phyloP scores from a whole-genome alignment of 2,113 vertebrate genomes.

The Cyprinodon brontotheroides region DNA sequence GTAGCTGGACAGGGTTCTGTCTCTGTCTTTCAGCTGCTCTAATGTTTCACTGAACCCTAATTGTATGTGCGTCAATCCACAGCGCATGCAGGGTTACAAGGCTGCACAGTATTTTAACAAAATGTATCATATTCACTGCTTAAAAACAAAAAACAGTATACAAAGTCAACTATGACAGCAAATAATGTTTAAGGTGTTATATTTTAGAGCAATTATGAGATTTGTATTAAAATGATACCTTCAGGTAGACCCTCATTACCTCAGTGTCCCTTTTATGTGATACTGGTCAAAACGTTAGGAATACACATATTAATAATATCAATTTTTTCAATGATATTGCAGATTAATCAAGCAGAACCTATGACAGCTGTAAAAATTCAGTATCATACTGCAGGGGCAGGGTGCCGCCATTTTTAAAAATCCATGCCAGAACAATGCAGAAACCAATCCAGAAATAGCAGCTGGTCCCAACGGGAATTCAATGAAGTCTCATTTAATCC shows the following conservation, averaged over 20 bases:
- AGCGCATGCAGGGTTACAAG: neutral
- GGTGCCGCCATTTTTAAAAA: too few species aligned
- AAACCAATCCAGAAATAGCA: too few species aligned
- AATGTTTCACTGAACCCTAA: conserved; percentile 19
- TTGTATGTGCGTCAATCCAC: neutral
- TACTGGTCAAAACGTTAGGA: neutral
- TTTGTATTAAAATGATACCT: neutral
- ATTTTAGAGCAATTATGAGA: neutral
- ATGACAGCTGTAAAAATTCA: conserved; percentile 6
- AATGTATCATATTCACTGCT: too few species aligned
- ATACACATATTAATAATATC: too few species aligned
- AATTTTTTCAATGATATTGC: neutral
- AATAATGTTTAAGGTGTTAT: neutral
- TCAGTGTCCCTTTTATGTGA: neutral
- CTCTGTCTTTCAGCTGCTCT: conserved; percentile 6
- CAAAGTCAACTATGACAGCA: neutral
- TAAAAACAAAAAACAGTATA: neutral
- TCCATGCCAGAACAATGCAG: too few species aligned
- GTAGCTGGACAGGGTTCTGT: conserved; percentile 38
- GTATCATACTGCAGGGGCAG: neutral
- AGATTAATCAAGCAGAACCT: neutral
- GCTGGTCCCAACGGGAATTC: too few species aligned
- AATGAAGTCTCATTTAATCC: too few species aligned
- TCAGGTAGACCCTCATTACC: neutral
- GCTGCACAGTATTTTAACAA: neutral